Evolutionary conservation across 2,113 vertebrate species (phyloP), one percentile per base, ranked within the genome.

Genomic region (Natator depressus): DNA sequence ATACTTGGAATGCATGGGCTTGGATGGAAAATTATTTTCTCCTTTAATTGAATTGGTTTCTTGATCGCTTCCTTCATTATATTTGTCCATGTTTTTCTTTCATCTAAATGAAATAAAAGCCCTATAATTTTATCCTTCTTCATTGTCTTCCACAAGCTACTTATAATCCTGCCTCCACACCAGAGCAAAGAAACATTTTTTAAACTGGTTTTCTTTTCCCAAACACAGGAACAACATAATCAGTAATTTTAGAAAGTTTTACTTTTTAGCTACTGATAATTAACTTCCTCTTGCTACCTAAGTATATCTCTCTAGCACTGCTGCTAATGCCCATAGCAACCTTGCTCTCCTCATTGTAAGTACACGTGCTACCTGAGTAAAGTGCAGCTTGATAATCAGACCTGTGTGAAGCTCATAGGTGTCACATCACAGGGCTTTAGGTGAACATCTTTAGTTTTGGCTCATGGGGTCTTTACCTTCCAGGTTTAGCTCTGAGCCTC

Each of bases 201-300:
- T 13, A 78, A 46, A 46, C 75, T 46, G 12, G 22, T 78, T 78
- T 47, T 46, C 42, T 29, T 46, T 47, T 87, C 86, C 89, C 38
- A 95, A 89, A 91, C 51, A 91, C 38, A 29, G 55, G 75, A 92
- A 94, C 95, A 97, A 96, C 57, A 92, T 79, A 31, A 85, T 65
- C 87, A 89, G 80, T 85, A 95, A 81, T 81, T 81, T 92, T 10
- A 91, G 46, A 54, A 95, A 95, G 94, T 80, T 79, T 82, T 78
- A 46, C 65, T 85, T 79, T 91, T 80, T 89, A 72, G 2, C n/a
- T 92, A 78, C 5, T 0, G 1, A 65, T 93, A 93, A 93, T 96
- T 90, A 89, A 81, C 80, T 96, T 78, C 24, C 12, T 42, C 75
- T 89, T 72, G 55, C 5, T 84, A 75, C 89, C 55, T 35, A 82